Conservation (phyloP, 1,140 invertebrate species). For the Conopomorpha cramerella region DNA sequence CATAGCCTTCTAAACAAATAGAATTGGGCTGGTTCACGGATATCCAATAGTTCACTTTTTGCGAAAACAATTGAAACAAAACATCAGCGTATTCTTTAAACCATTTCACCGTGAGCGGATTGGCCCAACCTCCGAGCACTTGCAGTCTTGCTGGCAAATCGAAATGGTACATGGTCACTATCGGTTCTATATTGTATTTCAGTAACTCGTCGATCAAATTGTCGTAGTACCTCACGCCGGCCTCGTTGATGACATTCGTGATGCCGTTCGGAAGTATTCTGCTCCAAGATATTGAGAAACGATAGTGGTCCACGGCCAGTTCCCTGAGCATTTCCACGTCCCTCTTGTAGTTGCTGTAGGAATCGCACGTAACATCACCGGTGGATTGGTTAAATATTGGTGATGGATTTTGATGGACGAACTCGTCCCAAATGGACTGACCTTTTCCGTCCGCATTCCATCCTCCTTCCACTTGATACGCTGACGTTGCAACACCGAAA, state of each 20-base stretch:
- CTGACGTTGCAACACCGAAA: constrained; percentile 54
- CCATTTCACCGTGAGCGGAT: constrained; percentile 61
- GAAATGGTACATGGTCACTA: constrained; percentile 72
- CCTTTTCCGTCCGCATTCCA: constrained; percentile 62
- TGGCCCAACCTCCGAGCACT: constrained; percentile 69
- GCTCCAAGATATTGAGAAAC: constrained; percentile 35
- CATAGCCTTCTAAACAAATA: constrained; percentile 64
- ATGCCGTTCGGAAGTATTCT: constrained; percentile 37
- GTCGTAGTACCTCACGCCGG: constrained; percentile 69
- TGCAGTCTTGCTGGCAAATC: constrained; percentile 67
- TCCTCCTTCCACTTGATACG: constrained; percentile 64
- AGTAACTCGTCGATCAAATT: constrained; percentile 65
- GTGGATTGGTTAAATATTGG: constrained; percentile 11
- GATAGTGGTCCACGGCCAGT: constrained; percentile 25
- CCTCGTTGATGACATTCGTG: constrained; percentile 59
- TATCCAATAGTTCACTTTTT: constrained; percentile 66
- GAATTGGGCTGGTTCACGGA: constrained; percentile 73
- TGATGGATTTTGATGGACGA: constrained; percentile 24
- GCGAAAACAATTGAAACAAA: constrained; percentile 62
- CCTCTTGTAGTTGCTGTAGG: constrained; percentile 26
- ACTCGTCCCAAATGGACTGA: constrained; percentile 41
- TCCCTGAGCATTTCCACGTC: constrained; percentile 37
- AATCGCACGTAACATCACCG: constrained; percentile 21
- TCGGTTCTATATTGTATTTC: constrained; percentile 60
- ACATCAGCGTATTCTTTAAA: constrained; percentile 67